Conservation (phyloP, 2,797 vertebrate species). For the Spinus pinus region DNA sequence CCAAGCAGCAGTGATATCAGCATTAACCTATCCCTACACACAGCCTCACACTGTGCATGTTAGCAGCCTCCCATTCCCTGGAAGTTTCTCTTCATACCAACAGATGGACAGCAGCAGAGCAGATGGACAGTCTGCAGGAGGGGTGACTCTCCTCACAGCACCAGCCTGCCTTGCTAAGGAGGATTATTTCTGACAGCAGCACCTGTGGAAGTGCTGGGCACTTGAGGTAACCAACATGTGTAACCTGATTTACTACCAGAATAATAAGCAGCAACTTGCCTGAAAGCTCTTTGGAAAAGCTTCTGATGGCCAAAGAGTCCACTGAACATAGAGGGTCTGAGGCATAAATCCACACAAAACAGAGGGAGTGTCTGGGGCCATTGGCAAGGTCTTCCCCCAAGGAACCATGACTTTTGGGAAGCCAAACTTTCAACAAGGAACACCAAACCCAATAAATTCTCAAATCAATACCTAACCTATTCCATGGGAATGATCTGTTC, state of each 20-base stretch:
- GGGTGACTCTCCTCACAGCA: neutral
- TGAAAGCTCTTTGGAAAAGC: neutral
- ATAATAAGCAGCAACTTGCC: neutral
- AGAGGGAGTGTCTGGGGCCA: neutral
- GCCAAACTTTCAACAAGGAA: neutral
- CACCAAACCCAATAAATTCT: neutral
- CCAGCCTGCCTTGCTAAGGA: neutral
- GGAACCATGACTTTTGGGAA: neutral
- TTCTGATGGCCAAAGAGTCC: neutral
- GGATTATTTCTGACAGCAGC: neutral
- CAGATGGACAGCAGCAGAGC: neutral
- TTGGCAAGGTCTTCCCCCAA: neutral
- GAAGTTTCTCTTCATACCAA: neutral
- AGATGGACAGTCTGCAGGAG: neutral
- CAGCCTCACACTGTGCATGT: neutral
- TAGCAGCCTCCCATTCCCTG: neutral
- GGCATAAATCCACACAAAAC: neutral
- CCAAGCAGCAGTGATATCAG: neutral
- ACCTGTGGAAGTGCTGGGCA: neutral
- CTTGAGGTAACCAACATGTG: neutral
- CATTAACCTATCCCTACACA: neutral
- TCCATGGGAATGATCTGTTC: neutral
- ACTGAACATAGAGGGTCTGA: neutral
- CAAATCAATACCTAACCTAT: neutral
- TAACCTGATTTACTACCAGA: neutral